Conservation (phyloP, 2,888 invertebrate species). For the Coronaproctus castanopsis region DNA sequence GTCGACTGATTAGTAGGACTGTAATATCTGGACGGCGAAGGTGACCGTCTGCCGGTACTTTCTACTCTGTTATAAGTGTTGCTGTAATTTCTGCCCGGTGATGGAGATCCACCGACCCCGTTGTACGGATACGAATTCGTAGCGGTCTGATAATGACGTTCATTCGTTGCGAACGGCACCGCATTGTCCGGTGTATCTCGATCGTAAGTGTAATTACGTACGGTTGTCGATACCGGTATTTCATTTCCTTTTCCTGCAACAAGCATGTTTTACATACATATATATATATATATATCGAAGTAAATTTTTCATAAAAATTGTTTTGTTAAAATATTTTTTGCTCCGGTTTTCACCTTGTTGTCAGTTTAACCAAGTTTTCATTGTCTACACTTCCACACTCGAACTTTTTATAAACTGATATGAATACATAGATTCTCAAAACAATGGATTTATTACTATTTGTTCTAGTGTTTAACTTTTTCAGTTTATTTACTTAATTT, state of each 20-base stretch:
- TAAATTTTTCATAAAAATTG: no score
- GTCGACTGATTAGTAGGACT: constrained; percentile 16
- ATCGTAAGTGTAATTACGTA: constrained; percentile 6
- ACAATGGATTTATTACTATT: no score
- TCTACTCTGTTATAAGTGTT: neutral
- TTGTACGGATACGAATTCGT: constrained; percentile 11
- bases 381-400: no score
- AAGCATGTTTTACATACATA: neutral
- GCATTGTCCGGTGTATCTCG: constrained; percentile 4
- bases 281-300: neutral
- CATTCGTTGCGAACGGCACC: constrained; percentile 1
- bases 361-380: no score
- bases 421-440: no score
- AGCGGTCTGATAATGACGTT: neutral
- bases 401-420: no score
- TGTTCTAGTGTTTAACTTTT: no score
- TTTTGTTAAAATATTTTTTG: no score
- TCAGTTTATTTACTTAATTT: no score
- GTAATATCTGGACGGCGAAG: constrained; percentile 20
- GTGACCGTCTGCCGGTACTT: constrained; percentile 23
- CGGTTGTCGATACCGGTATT: neutral
- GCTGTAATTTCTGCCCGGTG: constrained; percentile 18
- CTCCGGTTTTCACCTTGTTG: no score
- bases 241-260: constrained; percentile 4
- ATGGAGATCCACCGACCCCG: constrained; percentile 13